Conservation (phyloP, 2,113 vertebrate genomes). For the Urocitellus parryii region DNA sequence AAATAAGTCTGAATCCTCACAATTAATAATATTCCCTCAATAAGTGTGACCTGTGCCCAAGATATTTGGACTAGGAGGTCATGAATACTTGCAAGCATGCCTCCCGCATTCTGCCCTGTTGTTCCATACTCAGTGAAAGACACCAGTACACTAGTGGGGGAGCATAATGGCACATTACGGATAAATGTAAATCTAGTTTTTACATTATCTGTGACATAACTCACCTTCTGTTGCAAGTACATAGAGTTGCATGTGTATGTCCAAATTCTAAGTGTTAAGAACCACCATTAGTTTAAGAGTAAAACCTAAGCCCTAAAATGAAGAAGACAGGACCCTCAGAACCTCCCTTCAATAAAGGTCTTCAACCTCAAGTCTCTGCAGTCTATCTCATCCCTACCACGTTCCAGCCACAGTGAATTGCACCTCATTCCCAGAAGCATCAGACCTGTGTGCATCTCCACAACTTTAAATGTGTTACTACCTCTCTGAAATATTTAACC, state of each 20-base stretch:
- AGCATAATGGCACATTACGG: too few species aligned
- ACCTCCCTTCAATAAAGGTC: neutral
- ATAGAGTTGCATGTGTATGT: neutral
- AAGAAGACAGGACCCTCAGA: neutral
- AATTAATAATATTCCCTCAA: neutral
- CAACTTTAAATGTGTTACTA: neutral
- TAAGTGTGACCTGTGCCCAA: neutral
- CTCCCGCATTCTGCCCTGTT: neutral
- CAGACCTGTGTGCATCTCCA: neutral
- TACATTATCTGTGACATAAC: neutral
- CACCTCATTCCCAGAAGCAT: neutral
- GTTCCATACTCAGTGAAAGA: neutral
- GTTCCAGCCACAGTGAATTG: neutral
- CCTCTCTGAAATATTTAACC: neutral
- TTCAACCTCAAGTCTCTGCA: neutral
- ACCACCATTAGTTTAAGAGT: neutral
- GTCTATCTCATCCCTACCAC: neutral
- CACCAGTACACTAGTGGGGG: neutral
- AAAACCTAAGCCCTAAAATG: neutral
- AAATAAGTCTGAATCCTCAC: neutral
- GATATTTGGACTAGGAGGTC: neutral
- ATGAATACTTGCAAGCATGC: neutral
- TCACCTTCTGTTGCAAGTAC: neutral
- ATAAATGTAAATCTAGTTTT: conserved; percentile 22
- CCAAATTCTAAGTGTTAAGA: conserved; percentile 23